A percentile compares a stretch with the other conserved stretches of the same genome.
Conservation (phyloP, 1,140 invertebrate genomes). For the Heliconius hermathena region DNA sequence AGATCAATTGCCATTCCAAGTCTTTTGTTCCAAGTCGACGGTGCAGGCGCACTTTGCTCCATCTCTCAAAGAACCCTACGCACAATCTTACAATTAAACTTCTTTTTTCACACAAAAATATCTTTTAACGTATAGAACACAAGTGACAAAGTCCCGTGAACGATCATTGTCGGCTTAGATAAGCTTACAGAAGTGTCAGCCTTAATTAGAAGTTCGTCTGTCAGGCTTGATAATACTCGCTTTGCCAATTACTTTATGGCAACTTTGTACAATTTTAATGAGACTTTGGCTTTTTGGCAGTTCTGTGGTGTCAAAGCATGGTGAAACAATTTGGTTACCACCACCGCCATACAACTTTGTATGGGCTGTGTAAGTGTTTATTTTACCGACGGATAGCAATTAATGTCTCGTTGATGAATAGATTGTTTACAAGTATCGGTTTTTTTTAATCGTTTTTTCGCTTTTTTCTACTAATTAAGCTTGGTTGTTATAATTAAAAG, state of each 20-base stretch:
- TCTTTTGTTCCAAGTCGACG: constrained; percentile 66
- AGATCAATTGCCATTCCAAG: constrained; percentile 75
- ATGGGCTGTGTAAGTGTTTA: constrained; percentile 21
- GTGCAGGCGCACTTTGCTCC: constrained; percentile 65
- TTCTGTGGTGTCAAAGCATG: constrained; percentile 36
- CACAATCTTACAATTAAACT: constrained; percentile 50
- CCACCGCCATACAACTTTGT: not conserved
- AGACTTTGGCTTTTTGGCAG: constrained; percentile 50
- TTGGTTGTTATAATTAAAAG: not conserved
- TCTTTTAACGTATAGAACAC: constrained; percentile 42
- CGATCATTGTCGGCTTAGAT: constrained; percentile 51
- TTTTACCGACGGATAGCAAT: constrained; percentile 19
- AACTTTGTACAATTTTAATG: constrained; percentile 74
- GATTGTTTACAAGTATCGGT: not conserved
- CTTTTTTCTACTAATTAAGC: not conserved
- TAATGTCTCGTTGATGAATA: not conserved
- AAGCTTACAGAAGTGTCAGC: constrained; percentile 52
- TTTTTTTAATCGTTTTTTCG: not conserved
- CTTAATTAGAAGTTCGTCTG: constrained; percentile 62
- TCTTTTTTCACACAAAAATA: constrained; percentile 50
- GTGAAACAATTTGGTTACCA: constrained; percentile 24
- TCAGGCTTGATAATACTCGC: constrained; percentile 55
- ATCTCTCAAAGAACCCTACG: constrained; percentile 58
- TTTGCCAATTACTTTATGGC: constrained; percentile 72
- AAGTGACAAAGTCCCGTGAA: constrained; percentile 46